Evolutionary conservation across 1,140 invertebrate species (phyloP), one percentile per base, ranked within the genome.

Genomic region (Drosophila pseudoananassae): DNA sequence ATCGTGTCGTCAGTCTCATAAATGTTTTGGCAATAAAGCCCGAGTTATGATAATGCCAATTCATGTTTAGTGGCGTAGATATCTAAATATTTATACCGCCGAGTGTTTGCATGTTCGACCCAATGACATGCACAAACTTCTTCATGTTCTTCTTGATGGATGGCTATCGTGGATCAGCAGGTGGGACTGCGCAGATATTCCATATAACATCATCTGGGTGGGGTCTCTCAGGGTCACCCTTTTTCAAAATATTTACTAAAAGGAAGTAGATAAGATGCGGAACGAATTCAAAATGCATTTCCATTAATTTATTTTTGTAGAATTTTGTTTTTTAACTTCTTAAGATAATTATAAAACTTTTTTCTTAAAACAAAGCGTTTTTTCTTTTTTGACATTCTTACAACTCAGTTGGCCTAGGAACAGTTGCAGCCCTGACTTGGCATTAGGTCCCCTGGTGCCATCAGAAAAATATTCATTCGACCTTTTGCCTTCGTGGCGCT

Each of bases 21-120:
- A 85, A 87, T 88, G 83, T 87, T 88, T 87, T 87, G 78, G 74
- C 82, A 87, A 82, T 88, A 87, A 87, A 87, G 78, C 64, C 65
- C 82, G 66, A 82, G 70, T 88, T 88, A 88, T 87, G 78, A 87
- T 88, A 88, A 87, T 87, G 83, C 82, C 72, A 73, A 81, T 81
- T 85, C 82, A 85, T 80, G 63, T 75, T 56, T 71, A 65, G 69
- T 79, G 66, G 68, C 76, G 59, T 45, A 74, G 33, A 59, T 70
- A 71, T 71, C 66, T 70, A 70, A 70, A 69, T 70, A 70, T 70
- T 70, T 70, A 69, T 65, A 57, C 25, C 52, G 14, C 7, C 15
- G 50, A 63, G 71, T 74, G 71, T 65, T 74, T 73, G 56, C 68
- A 73, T 73, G 60, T 74, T 74, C 45, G 25, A 25, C 38, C 45